phyloP scores from a whole-genome alignment of 2,797 vertebrate species.

The Menidia menidia region DNA sequence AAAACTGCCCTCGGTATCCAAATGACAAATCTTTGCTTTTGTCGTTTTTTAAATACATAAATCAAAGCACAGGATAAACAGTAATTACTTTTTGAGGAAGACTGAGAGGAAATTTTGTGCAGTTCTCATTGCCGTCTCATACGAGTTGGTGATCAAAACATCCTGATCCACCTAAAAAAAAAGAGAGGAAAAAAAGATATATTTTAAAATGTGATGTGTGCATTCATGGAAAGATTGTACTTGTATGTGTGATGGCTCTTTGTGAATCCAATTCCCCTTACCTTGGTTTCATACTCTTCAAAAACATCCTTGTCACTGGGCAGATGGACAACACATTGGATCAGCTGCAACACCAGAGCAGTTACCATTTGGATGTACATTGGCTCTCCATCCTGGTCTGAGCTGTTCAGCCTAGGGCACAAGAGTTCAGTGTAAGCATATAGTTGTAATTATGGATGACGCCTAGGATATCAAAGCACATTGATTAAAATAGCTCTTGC shows the following conservation, averaged over 20 bases:
- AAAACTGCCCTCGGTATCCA: not conserved
- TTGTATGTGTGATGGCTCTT: not conserved
- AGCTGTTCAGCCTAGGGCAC: slow-evolving; percentile 91
- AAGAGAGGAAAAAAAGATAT: slow-evolving; percentile 6
- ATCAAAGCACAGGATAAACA: not conserved
- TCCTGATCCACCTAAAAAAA: slow-evolving; percentile 91
- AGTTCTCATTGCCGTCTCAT: slow-evolving; percentile 97
- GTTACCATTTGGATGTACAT: slow-evolving; percentile 99
- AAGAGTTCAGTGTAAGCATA: not conserved
- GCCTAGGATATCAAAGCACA: not conserved
- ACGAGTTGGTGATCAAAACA: slow-evolving; percentile 95
- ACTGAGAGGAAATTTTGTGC: slow-evolving; percentile 98
- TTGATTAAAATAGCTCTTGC: not conserved
- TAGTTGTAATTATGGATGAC: not conserved
- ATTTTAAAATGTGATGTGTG: not conserved
- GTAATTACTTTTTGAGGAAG: slow-evolving; percentile 95
- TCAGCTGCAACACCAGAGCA: slow-evolving; percentile 94
- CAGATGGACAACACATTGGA: slow-evolving; percentile 97
- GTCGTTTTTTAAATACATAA: not conserved
- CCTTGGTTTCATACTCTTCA: slow-evolving; percentile 92
- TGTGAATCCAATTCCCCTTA: slow-evolving; percentile 55
- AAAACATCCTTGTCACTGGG: slow-evolving; percentile 88
- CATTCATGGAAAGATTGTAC: not conserved
- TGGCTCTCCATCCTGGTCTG: slow-evolving; percentile 94
- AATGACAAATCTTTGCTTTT: not conserved